Evolutionary conservation across 1,140 invertebrate genomes (phyloP).

Genomic region (Drosophila kanapiae): DNA sequence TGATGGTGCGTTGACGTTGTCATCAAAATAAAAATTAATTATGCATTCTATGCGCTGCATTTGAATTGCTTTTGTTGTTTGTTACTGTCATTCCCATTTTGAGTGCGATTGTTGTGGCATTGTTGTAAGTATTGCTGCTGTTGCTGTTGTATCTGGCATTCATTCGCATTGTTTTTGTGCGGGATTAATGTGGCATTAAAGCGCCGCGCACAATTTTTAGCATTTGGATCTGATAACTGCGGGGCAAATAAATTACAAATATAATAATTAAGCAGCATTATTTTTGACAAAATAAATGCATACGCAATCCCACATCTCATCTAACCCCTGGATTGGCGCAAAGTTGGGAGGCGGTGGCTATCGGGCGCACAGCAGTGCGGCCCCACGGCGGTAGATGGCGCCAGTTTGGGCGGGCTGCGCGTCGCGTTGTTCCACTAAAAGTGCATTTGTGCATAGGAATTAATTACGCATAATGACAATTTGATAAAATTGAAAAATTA

Average conservation of each 20-base stretch:
- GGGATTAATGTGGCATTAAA: conserved; percentile 80
- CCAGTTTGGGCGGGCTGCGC: conserved; percentile 12
- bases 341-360: conserved; percentile 31
- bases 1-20: conserved; percentile 78
- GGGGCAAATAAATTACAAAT: conserved; percentile 81
- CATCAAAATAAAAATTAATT: conserved; percentile 85
- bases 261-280: conserved; percentile 84
- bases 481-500: conserved; percentile 84
- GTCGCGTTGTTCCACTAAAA: conserved; percentile 45
- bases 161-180: conserved; percentile 39
- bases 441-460: conserved; percentile 82
- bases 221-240: conserved; percentile 75
- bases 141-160: conserved; percentile 16
- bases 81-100: conserved; percentile 76
- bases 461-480: conserved; percentile 84
- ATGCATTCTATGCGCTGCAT: conserved; percentile 84
- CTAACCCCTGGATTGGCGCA: not conserved
- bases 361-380: conserved; percentile 30
- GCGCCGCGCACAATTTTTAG: conserved; percentile 66
- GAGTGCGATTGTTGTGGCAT: conserved; percentile 60
- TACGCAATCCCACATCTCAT: conserved; percentile 3
- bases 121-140: conserved; percentile 25
- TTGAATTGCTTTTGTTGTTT: conserved; percentile 83
- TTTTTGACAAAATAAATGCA: conserved; percentile 80
- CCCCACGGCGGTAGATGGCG: conserved; percentile 27